Percentiles rank a stretch among this genome's conserved stretches.
These are phyloP conservation scores for Bactericera cockerelli DNA, from an alignment of 1,140 invertebrate species.

Conservation along the genomic window DNA sequence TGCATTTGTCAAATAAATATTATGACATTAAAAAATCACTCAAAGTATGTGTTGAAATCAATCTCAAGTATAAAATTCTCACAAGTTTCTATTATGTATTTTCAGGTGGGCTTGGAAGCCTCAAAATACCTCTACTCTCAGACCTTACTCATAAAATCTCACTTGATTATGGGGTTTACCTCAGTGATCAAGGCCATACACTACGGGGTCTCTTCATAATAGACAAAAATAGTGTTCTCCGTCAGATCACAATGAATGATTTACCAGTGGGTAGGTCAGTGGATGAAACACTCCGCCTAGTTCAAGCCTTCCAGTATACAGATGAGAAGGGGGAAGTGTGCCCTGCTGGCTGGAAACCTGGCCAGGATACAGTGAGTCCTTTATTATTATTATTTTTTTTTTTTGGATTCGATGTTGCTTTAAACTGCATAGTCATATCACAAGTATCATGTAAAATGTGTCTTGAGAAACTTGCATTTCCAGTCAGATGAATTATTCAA, in stretches of 20 bases:
- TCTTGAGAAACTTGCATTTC: background rate
- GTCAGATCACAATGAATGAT: slow-evolving; percentile 57
- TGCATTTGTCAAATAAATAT: no score
- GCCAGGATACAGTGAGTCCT: slow-evolving; percentile 35
- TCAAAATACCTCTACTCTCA: slow-evolving; percentile 79
- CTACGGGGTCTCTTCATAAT: slow-evolving; percentile 49
- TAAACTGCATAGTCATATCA: no score
- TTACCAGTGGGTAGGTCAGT: slow-evolving; percentile 50
- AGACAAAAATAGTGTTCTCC: slow-evolving; percentile 41
- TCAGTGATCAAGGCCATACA: slow-evolving; percentile 71
- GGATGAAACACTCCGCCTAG: slow-evolving; percentile 47
- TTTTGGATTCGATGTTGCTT: slow-evolving; percentile 4
- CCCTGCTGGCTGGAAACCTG: slow-evolving; percentile 56
- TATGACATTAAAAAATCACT: no score
- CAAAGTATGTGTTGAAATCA: no score
- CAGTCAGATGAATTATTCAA: background rate
- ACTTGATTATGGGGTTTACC: slow-evolving; percentile 77
- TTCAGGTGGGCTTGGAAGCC: slow-evolving; percentile 64
- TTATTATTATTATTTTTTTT: no score
- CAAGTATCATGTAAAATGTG: background rate
- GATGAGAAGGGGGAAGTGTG: slow-evolving; percentile 48
- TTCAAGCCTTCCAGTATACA: slow-evolving; percentile 54
- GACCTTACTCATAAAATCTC: slow-evolving; percentile 84
- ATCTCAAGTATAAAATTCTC: background rate
- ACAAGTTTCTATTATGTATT: slow-evolving; percentile 15